Percentiles rank a stretch among this genome's conserved stretches.
Evolutionary conservation across 2,797 vertebrate species (phyloP).

Genomic region (Rhabdophis nuchalis): DNA sequence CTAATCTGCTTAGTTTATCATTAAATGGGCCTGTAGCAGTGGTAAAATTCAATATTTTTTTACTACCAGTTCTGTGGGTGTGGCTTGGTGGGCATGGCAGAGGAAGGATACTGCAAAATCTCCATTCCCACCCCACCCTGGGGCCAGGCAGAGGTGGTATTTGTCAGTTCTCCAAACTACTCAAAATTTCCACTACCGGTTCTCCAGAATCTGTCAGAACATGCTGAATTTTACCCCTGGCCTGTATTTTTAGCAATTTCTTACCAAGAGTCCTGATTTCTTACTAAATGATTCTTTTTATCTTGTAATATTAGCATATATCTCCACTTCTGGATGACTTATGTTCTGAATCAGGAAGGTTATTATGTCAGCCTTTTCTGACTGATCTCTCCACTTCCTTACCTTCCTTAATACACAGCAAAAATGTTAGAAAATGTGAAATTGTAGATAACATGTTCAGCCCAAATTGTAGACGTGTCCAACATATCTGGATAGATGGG

Average conservation of each 20-base stretch:
- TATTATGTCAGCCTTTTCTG: neutral
- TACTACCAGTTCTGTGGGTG: too few relatives aligned
- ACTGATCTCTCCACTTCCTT: neutral
- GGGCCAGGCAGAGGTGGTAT: too few relatives aligned
- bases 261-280: conserved; percentile 5
- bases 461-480: neutral
- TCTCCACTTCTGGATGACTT: neutral
- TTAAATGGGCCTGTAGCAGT: neutral
- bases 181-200: too few relatives aligned
- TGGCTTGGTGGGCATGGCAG: too few relatives aligned
- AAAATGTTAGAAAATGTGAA: neutral
- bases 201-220: too few relatives aligned
- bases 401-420: neutral
- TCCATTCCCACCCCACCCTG: too few relatives aligned
- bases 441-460: neutral
- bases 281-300: neutral
- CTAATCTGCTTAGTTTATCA: neutral
- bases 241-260: neutral
- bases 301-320: neutral
- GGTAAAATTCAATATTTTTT: too few relatives aligned
- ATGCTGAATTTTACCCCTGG: too few relatives aligned
- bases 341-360: neutral
- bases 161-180: too few relatives aligned
- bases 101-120: too few relatives aligned
- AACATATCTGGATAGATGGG: neutral